These are phyloP conservation scores for Crax fasciolata DNA, from an alignment of 2,797 vertebrate genomes.

Conservation along the genomic window DNA sequence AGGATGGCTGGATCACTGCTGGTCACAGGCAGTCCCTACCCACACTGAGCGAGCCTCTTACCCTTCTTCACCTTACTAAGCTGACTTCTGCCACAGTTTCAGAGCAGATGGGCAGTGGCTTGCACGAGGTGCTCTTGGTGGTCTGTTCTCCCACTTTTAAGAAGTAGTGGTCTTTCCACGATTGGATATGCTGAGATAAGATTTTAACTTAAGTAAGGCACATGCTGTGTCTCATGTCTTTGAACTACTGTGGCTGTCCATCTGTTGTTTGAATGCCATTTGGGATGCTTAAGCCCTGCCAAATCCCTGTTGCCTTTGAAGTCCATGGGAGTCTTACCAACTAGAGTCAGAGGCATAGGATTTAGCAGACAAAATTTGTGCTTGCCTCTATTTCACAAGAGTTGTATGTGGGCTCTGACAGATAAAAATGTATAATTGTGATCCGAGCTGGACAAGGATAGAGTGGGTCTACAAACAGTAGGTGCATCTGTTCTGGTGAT, in stretches of 20 bases:
- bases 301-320: slow-evolving; percentile 59
- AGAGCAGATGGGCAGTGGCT: not conserved
- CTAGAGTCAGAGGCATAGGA: not conserved
- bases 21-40: not conserved
- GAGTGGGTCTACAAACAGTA: not conserved
- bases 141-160: not conserved
- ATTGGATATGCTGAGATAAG: not conserved
- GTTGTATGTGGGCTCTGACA: not conserved
- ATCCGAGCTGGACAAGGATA: not conserved
- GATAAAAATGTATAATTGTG: not conserved
- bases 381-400: not conserved
- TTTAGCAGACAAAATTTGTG: slow-evolving; percentile 5
- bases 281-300: slow-evolving; percentile 28
- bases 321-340: slow-evolving; percentile 14
- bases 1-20: too few species aligned
- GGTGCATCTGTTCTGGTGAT: not conserved
- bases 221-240: not conserved
- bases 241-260: not conserved
- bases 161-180: not conserved
- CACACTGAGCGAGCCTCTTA: not conserved
- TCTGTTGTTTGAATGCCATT: slow-evolving; percentile 56
- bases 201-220: not conserved
- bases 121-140: not conserved
- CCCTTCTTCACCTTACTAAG: not conserved
- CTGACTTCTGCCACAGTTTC: not conserved